phyloP scores from a whole-genome alignment of 2,888 invertebrate genomes.

The Andrena trimmerana region DNA sequence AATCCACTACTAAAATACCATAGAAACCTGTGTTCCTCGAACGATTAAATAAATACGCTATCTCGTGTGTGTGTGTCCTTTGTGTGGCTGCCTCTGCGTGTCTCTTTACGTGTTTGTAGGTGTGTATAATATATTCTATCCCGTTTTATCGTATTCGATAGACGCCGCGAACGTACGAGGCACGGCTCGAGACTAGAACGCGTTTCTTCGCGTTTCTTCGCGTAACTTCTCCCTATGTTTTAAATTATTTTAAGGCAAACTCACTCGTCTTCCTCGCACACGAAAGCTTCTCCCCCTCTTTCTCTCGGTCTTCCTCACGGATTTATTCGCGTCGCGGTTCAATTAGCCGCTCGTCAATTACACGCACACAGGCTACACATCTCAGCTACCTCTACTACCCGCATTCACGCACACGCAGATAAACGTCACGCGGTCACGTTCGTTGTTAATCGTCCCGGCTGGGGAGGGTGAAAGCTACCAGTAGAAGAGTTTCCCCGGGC shows the following conservation, averaged over 20 bases:
- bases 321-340: not conserved
- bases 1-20: slow-evolving; percentile 74
- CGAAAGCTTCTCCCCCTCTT: slow-evolving; percentile 13
- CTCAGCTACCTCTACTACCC: slow-evolving; percentile 47
- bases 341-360: not conserved
- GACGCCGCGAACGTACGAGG: slow-evolving; percentile 37
- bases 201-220: slow-evolving; percentile 31
- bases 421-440: slow-evolving; percentile 65
- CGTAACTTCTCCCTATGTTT: slow-evolving; percentile 52
- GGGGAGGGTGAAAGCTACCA: slow-evolving; percentile 45
- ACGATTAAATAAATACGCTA: slow-evolving; percentile 74
- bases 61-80: slow-evolving; percentile 53
- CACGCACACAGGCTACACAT: not conserved
- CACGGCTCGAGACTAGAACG: slow-evolving; percentile 61
- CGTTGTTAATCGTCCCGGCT: slow-evolving; percentile 68
- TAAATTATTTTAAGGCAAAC: slow-evolving; percentile 74
- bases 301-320: not conserved
- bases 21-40: slow-evolving; percentile 71
- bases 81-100: slow-evolving; percentile 30
- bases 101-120: slow-evolving; percentile 35
- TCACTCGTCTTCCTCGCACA: slow-evolving; percentile 53
- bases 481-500: slow-evolving; percentile 33
- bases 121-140: slow-evolving; percentile 34
- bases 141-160: slow-evolving; percentile 37
- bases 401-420: slow-evolving; percentile 47